A percentile compares a stretch with the other conserved stretches of the same genome.
phyloP scores from a whole-genome alignment of 2,888 invertebrate species.

The Neoitamus cyanurus region DNA sequence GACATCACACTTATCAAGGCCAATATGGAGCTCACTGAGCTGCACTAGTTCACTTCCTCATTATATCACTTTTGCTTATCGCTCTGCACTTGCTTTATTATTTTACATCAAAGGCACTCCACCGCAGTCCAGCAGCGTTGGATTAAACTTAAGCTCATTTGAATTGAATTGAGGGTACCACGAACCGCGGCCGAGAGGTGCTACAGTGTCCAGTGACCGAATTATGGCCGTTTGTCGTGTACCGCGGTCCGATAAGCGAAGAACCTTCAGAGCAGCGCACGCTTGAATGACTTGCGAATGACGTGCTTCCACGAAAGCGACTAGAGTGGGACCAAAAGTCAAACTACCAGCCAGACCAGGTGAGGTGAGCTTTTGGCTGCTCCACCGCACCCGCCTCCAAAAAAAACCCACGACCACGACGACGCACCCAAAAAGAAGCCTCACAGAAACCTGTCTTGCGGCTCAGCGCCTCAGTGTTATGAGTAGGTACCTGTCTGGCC shows the following conservation, averaged over 20 bases:
- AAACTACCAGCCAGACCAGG: neutral
- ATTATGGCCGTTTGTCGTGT: neutral
- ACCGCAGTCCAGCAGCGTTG: neutral
- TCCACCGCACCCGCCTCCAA: neutral
- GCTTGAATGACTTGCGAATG: constrained; percentile 13
- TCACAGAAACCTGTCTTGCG: neutral
- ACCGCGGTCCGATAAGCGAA: neutral
- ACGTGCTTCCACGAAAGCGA: constrained; percentile 8
- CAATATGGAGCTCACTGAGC: neutral
- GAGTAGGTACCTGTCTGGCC: neutral
- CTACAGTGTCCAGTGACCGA: neutral
- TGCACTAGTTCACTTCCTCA: neutral
- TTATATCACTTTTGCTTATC: constrained; percentile 1
- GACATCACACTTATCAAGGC: neutral
- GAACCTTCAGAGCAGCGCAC: constrained; percentile 16
- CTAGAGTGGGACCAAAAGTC: neutral
- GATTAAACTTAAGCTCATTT: neutral
- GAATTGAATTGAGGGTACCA: neutral
- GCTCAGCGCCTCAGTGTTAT: neutral
- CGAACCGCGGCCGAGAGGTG: neutral
- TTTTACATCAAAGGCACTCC: neutral
- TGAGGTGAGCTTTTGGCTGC: neutral
- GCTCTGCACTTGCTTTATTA: neutral
- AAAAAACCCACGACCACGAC: constrained; percentile 10
- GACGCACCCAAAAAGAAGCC: neutral